Evolutionary conservation across 2,797 vertebrate genomes (phyloP).

Genomic region (Pteronotus mesoamericanus): DNA sequence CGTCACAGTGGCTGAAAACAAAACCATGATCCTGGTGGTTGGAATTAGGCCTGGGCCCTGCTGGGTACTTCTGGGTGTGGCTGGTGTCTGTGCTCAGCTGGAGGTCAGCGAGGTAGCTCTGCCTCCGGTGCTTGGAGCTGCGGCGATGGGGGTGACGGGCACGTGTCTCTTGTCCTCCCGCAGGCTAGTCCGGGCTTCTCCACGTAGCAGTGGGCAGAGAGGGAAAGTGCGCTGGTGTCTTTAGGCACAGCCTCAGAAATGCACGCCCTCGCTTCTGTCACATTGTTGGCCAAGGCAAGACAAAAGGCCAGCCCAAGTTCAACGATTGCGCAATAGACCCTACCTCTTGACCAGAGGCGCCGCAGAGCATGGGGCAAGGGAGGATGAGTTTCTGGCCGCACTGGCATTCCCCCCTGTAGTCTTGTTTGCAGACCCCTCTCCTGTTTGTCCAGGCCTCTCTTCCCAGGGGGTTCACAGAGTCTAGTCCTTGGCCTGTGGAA

Average conservation of each 20-base stretch:
- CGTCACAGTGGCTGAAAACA: not conserved
- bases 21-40: not conserved
- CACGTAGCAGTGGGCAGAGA: not conserved
- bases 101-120: not conserved
- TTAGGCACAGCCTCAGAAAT: not conserved
- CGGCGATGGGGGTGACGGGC: not conserved
- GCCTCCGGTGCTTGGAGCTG: too few relatives aligned
- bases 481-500: not conserved
- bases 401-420: not conserved
- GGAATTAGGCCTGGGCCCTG: not conserved
- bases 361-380: not conserved
- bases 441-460: not conserved
- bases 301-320: not conserved
- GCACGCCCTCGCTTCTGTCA: not conserved
- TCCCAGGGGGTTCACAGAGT: not conserved
- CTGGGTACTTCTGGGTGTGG: too few relatives aligned
- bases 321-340: not conserved
- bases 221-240: not conserved
- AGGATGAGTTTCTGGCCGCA: not conserved
- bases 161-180: not conserved
- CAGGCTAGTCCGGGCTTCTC: not conserved
- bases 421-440: not conserved
- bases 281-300: not conserved
- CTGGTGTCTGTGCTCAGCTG: not conserved
- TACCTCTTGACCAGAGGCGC: not conserved